Percentiles rank a stretch among this genome's conserved stretches.
Evolutionary conservation across 2,797 vertebrate genomes (phyloP).

Genomic region (Liasis olivaceus): DNA sequence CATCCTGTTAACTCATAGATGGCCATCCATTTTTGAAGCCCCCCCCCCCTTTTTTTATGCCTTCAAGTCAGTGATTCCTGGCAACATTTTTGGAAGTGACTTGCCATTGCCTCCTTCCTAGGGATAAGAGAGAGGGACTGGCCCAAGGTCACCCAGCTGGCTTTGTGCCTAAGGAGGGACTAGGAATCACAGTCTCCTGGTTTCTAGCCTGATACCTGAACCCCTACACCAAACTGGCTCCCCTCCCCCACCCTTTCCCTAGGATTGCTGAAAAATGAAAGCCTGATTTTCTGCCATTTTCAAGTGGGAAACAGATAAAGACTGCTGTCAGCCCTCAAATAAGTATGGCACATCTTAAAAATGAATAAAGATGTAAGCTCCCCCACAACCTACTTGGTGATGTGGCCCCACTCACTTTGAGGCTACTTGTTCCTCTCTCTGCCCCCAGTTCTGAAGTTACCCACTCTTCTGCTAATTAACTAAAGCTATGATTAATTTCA

Average conservation of each 20-base stretch:
- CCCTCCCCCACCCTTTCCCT: not conserved
- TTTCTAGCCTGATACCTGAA: not conserved
- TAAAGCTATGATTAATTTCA: not conserved
- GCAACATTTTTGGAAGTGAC: not conserved
- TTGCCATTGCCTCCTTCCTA: not conserved
- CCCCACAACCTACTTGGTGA: not conserved
- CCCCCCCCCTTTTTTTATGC: fast-evolving
- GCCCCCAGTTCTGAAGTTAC: not conserved
- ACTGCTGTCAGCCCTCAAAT: not conserved
- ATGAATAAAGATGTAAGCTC: not conserved
- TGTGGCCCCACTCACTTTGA: not conserved
- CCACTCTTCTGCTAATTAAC: not conserved
- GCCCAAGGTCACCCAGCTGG: not conserved
- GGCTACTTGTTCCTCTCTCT: not conserved
- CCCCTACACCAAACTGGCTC: not conserved
- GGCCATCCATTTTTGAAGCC: not conserved
- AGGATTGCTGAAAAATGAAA: not conserved
- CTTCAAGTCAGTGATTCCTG: not conserved
- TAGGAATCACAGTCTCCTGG: not conserved
- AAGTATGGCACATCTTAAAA: not conserved
- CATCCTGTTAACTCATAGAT: not conserved
- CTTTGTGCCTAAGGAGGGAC: not conserved
- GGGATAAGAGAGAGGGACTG: not conserved
- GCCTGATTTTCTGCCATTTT: not conserved
- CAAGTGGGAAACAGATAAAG: not conserved